Conservation (phyloP, 2,797 vertebrate species). For the Catamblyrhynchus diadema region DNA sequence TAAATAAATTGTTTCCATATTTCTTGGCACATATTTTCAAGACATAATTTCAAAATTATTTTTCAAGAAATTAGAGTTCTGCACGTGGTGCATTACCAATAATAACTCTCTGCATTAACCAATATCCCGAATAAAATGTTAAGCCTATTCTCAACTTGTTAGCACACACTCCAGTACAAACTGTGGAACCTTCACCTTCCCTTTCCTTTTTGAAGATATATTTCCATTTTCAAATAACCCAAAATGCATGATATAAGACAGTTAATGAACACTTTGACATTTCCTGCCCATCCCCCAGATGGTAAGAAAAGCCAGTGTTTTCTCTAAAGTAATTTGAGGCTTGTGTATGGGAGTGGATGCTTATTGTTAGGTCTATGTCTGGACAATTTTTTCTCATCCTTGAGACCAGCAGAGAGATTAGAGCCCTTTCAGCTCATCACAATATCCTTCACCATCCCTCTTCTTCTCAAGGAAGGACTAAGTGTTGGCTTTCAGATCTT, state of each 20-base stretch:
- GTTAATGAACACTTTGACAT: background rate
- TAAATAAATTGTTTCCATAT: background rate
- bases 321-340: background rate
- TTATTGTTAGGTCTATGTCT: background rate
- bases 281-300: background rate
- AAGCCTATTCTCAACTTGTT: background rate
- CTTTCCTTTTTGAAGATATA: background rate
- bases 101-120: background rate
- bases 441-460: background rate
- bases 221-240: background rate
- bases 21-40: background rate
- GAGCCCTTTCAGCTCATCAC: background rate
- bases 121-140: background rate
- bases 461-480: background rate
- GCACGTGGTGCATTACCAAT: background rate
- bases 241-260: background rate
- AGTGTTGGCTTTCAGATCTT: background rate
- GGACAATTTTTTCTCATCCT: background rate
- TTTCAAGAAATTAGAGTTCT: background rate
- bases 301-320: background rate
- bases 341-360: background rate
- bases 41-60: background rate
- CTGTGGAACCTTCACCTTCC: background rate
- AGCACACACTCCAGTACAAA: accelerated
- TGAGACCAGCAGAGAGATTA: background rate